Percentiles rank a stretch among this genome's conserved stretches.
These are phyloP conservation scores for Spodoptera exigua DNA, from an alignment of 2,888 invertebrate genomes.

Conservation along the genomic window DNA sequence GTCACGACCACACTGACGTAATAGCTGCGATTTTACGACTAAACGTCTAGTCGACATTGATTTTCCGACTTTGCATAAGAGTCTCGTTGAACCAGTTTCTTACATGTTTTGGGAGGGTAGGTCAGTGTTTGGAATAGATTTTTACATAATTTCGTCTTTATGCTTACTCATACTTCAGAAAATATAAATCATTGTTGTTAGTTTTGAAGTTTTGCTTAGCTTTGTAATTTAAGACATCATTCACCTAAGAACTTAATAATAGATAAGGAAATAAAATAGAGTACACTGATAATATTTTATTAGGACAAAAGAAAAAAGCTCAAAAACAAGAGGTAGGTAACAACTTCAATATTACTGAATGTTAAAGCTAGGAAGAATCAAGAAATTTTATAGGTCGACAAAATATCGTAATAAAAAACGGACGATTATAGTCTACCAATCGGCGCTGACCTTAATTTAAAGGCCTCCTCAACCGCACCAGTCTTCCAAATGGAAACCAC, in stretches of 20 bases:
- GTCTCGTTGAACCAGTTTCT: constrained; percentile 17
- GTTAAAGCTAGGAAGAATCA: constrained; percentile 13
- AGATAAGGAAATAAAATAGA: too few relatives aligned
- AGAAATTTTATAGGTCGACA: constrained; percentile 18
- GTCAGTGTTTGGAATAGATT: not conserved
- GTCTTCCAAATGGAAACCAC: constrained; percentile 66
- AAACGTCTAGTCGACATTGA: constrained; percentile 44
- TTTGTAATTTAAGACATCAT: too few relatives aligned
- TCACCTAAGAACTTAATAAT: too few relatives aligned
- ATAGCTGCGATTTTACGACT: constrained; percentile 48
- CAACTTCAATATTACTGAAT: constrained; percentile 13
- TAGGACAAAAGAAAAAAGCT: constrained; percentile 13
- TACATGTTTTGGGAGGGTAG: not conserved
- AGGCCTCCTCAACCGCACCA: constrained; percentile 58
- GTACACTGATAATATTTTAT: too few relatives aligned
- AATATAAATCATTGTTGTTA: not conserved
- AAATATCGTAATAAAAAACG: constrained; percentile 33
- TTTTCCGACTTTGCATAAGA: constrained; percentile 46
- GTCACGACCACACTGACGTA: constrained; percentile 53
- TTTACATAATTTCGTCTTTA: not conserved
- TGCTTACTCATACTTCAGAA: not conserved
- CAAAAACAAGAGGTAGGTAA: constrained; percentile 19
- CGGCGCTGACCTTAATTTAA: constrained; percentile 52
- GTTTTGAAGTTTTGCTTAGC: not conserved
- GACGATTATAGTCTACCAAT: constrained; percentile 39